A percentile compares a stretch with the other conserved stretches of the same genome.
These are phyloP conservation scores for Tetramorium bicarinatum DNA, from an alignment of 2,888 invertebrate species.

Conservation along the genomic window DNA sequence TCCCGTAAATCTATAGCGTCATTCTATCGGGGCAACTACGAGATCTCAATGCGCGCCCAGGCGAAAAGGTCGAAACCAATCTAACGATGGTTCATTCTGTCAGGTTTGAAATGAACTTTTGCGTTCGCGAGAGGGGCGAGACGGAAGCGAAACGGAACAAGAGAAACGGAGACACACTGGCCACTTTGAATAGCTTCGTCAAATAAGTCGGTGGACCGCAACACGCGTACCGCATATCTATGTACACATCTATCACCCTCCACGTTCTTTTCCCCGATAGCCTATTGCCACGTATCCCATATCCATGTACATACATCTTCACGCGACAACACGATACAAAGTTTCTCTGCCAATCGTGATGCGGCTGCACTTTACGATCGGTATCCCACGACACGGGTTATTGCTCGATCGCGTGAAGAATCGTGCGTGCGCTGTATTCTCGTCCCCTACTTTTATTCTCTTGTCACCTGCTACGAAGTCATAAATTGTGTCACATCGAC, in stretches of 20 bases:
- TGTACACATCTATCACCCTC: neutral
- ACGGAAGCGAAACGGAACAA: conserved; percentile 3
- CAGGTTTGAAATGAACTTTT: conserved; percentile 31
- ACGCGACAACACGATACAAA: conserved; percentile 47
- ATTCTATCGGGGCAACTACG: conserved; percentile 24
- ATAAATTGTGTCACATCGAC: conserved; percentile 47
- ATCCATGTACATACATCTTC: conserved; percentile 16
- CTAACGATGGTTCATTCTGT: conserved; percentile 31
- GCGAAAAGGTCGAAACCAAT: conserved; percentile 30
- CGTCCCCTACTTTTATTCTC: conserved; percentile 22
- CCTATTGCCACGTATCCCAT: neutral
- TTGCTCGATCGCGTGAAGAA: conserved; percentile 14
- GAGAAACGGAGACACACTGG: conserved; percentile 36
- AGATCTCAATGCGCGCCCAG: conserved; percentile 30
- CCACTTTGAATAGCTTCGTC: conserved; percentile 70
- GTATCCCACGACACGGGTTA: neutral
- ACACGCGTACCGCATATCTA: conserved; percentile 51
- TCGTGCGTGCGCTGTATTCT: neutral
- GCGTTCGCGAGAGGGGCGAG: neutral
- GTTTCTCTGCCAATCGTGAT: conserved; percentile 47
- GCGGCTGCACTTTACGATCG: conserved; percentile 55
- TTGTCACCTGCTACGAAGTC: conserved; percentile 42
- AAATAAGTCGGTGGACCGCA: conserved; percentile 68
- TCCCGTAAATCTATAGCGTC: neutral
- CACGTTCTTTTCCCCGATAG: neutral